phyloP scores from a whole-genome alignment of 2,888 invertebrate species.

The Merodon equestris region DNA sequence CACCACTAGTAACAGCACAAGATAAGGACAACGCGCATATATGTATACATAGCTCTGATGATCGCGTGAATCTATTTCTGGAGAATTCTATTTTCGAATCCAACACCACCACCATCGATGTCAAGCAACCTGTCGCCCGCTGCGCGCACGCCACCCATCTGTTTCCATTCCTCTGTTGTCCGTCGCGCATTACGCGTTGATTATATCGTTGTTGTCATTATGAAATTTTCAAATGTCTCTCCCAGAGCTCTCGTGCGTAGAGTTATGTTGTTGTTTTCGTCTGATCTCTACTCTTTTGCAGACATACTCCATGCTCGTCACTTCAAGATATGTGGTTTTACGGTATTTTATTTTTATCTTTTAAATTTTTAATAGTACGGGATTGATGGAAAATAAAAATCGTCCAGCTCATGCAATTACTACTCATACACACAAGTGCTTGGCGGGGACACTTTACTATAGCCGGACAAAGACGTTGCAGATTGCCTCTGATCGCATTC shows the following conservation, averaged over 20 bases:
- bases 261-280: too few relatives aligned
- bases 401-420: slow-evolving; percentile 22
- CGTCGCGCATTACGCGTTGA: too few relatives aligned
- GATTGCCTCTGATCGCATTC: slow-evolving; percentile 19
- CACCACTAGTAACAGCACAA: slow-evolving; percentile 22
- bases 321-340: background rate
- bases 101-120: slow-evolving; percentile 14
- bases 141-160: too few relatives aligned
- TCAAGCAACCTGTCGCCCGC: too few relatives aligned
- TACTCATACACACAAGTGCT: slow-evolving; percentile 16
- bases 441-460: slow-evolving; percentile 10
- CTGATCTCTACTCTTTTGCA: too few relatives aligned
- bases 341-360: slow-evolving; percentile 26
- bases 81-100: slow-evolving; percentile 63
- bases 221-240: slow-evolving; percentile 56
- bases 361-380: slow-evolving; percentile 33
- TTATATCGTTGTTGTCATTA: slow-evolving; percentile 24
- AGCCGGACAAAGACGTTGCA: slow-evolving; percentile 34
- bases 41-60: slow-evolving; percentile 4
- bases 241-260: slow-evolving; percentile 27
- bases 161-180: too few relatives aligned
- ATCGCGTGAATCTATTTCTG: slow-evolving; percentile 59
- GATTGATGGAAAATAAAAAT: slow-evolving; percentile 43
- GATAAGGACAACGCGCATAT: too few relatives aligned
- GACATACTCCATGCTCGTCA: too few relatives aligned